phyloP scores from a whole-genome alignment of 2,797 vertebrate genomes.

The Mormyrus hasselquistii region DNA sequence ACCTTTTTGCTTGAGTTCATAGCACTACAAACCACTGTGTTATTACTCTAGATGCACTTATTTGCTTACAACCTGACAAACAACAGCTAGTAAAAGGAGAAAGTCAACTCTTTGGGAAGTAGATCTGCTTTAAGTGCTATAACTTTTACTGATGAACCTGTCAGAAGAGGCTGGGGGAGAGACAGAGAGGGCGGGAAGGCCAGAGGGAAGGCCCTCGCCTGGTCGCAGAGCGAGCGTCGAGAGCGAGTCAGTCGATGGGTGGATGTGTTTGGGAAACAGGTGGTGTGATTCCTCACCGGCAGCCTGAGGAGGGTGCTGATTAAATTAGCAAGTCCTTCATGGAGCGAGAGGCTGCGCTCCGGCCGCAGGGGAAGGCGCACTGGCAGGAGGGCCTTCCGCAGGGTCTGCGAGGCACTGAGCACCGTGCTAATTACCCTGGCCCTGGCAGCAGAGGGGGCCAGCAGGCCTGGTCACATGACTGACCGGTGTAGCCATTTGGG shows the following conservation, averaged over 20 bases:
- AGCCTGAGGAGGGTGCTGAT: slow-evolving; percentile 43
- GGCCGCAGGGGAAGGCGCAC: slow-evolving; percentile 22
- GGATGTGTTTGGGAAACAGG: slow-evolving; percentile 43
- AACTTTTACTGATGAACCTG: background rate
- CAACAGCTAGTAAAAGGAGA: slow-evolving; percentile 12
- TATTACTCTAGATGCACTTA: background rate
- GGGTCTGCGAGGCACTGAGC: background rate
- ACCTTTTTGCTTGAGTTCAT: background rate
- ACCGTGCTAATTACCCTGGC: background rate
- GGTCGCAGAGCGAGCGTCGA: slow-evolving; percentile 25
- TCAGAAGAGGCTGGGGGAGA: background rate
- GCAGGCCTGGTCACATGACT: background rate
- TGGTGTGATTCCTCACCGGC: slow-evolving; percentile 37
- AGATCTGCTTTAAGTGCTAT: background rate
- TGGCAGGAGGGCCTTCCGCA: slow-evolving; percentile 20
- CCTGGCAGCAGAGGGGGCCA: slow-evolving; percentile 14
- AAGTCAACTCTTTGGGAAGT: slow-evolving; percentile 16
- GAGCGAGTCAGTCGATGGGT: slow-evolving; percentile 47
- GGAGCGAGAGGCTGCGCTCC: slow-evolving; percentile 23
- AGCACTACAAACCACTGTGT: background rate
- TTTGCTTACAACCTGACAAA: background rate
- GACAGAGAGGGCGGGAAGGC: slow-evolving; percentile 29
- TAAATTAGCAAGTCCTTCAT: slow-evolving; percentile 48
- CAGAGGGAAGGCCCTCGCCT: slow-evolving; percentile 13
- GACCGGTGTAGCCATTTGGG: background rate